These are phyloP conservation scores for Rhynchonema sp. DNA, from an alignment of 2,888 invertebrate species.

Conservation along the genomic window DNA sequence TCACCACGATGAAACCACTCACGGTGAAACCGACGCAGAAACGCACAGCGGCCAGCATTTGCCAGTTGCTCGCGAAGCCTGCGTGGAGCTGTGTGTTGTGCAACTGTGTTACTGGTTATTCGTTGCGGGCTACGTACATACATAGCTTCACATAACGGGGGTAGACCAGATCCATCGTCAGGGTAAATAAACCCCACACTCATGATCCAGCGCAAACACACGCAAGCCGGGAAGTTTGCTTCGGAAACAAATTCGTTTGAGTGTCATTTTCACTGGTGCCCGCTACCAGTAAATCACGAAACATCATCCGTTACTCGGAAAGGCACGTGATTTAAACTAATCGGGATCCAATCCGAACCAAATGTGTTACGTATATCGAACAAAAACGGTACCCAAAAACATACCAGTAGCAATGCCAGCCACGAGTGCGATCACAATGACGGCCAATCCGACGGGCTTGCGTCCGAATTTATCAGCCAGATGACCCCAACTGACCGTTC, in stretches of 20 bases:
- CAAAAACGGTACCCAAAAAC: background rate
- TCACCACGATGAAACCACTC: slow-evolving; percentile 22
- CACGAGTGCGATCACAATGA: background rate
- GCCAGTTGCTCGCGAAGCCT: slow-evolving; percentile 11
- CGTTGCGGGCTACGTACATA: no score
- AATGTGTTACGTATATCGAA: background rate
- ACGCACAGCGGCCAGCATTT: slow-evolving; percentile 11
- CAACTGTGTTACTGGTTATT: no score
- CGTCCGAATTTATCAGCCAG: slow-evolving; percentile 14
- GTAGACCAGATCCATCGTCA: no score
- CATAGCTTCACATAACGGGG: no score
- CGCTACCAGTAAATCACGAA: no score
- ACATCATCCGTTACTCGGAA: background rate
- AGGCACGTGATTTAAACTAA: background rate
- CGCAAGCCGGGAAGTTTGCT: no score
- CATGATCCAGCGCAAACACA: background rate
- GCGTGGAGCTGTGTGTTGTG: no score
- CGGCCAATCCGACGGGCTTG: slow-evolving; percentile 7
- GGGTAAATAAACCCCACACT: no score
- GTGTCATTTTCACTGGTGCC: no score
- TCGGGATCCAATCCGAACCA: no score
- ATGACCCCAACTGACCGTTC: slow-evolving; percentile 13
- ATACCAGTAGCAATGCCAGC: background rate
- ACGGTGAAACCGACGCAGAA: slow-evolving; percentile 15
- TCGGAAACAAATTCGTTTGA: no score